Evolutionary conservation across 2,888 invertebrate species (phyloP).

Genomic region (Carpatolechia fugitivella): DNA sequence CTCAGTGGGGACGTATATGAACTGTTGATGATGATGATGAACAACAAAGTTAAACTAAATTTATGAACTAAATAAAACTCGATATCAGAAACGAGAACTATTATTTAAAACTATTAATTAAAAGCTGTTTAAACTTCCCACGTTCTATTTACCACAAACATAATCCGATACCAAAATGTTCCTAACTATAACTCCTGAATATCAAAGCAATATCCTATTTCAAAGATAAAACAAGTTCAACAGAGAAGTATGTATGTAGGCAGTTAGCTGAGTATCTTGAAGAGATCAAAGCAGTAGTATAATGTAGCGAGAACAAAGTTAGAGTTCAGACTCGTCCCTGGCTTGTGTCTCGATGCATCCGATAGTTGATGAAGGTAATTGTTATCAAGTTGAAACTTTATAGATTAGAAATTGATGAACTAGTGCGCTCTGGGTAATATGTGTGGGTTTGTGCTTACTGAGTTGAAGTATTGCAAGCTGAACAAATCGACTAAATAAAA

Average conservation of each 20-base stretch:
- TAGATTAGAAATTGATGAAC: constrained; percentile 7
- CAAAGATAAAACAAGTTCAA: neutral
- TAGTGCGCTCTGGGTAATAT: neutral
- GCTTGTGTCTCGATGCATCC: constrained; percentile 4
- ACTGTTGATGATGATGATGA: too few species aligned
- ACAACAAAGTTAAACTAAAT: too few species aligned
- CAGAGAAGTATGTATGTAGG: neutral
- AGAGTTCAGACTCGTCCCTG: constrained; percentile 19
- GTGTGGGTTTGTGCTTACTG: too few species aligned
- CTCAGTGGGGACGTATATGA: too few species aligned
- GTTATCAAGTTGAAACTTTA: neutral
- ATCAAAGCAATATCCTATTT: constrained; percentile 1
- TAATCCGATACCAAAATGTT: neutral
- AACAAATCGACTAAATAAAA: too few species aligned
- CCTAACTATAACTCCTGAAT: neutral
- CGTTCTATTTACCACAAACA: too few species aligned
- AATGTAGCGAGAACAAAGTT: constrained; percentile 37
- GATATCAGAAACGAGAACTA: too few species aligned
- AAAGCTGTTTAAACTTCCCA: too few species aligned
- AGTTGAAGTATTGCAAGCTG: too few species aligned
- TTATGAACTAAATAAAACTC: too few species aligned
- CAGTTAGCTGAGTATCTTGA: constrained; percentile 17
- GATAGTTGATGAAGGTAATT: neutral
- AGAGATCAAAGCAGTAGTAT: constrained; percentile 33
- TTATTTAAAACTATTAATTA: neutral